Evolutionary conservation across 92 coral and sea anemone genomes (phyloP), one percentile per base, ranked within the genome.

Genomic region (Virgularia gustaviana): DNA sequence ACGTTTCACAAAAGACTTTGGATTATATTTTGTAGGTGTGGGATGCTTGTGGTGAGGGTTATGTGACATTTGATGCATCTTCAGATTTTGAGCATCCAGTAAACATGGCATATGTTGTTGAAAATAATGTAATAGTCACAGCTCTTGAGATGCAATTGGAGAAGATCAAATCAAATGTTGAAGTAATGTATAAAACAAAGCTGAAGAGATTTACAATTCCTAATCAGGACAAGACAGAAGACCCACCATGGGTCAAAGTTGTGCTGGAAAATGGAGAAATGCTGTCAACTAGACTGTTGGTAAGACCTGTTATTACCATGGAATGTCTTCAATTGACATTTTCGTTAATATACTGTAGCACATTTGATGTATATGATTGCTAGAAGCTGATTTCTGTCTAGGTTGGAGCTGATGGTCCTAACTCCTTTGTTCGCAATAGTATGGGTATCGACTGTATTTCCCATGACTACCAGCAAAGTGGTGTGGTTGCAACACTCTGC

Each of bases 1-100:
- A 39, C 45, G 15, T 39, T 39, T n/a, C n/a, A n/a, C n/a, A n/a
- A n/a, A n/a, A n/a, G n/a, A n/a, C n/a, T n/a, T n/a, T n/a, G n/a
- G n/a, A n/a, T n/a, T n/a, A n/a, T n/a, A n/a, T n/a, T n/a, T 53
- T 62, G 19, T 32, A 94, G 99, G 94, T 94, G 37, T 94, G 99
- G 99, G 99, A 94, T 80, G 99, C 94, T 30, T 94, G 96, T 72
- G 88, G 99, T 61, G 99, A 89, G 57, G 99, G 96, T 22, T 89
- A 89, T 55, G 83, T 94, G 33, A 79, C 83, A 32, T 94, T 94
- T 80, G 94, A 94, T 51, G 75, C 96, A 30, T 80, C 88, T 0
- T 59, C 61, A 29, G 88, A 81, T 57, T 65, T 80, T 30, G 80
- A 79, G 38, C 57, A 56, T 28, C 37, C 85, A 31, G 73, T 55